Conservation (phyloP, 2,113 vertebrate genomes). For the Nothobranchius kuhntae region DNA sequence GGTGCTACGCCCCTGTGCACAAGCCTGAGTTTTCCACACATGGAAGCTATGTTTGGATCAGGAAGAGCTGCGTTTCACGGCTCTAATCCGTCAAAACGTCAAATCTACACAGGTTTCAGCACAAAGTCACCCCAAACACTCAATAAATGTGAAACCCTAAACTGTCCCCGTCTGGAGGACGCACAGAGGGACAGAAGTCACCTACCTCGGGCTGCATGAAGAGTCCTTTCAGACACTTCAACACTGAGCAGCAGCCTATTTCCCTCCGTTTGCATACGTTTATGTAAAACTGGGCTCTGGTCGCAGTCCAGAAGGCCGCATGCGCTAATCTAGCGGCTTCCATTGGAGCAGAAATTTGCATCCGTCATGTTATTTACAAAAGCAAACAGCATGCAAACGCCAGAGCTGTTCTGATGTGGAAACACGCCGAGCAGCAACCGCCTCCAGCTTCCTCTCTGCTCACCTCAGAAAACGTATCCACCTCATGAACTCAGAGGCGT, state of each 20-base stretch:
- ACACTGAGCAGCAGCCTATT: neutral
- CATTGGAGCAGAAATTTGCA: conserved; percentile 23
- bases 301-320: neutral
- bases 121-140: rapidly evolving
- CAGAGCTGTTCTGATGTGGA: neutral
- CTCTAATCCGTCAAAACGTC: too few relatives aligned
- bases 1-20: too few relatives aligned
- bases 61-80: too few relatives aligned
- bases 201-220: neutral
- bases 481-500: too few relatives aligned
- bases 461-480: too few relatives aligned
- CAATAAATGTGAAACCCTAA: neutral
- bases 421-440: neutral
- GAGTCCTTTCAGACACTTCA: neutral
- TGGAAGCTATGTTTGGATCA: neutral
- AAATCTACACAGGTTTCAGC: too few relatives aligned
- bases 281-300: neutral
- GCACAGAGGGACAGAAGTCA: neutral
- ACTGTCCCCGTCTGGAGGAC: too few relatives aligned
- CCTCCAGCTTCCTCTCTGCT: neutral
- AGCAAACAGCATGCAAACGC: conserved; percentile 52
- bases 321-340: neutral
- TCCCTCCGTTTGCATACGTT: conserved; percentile 9
- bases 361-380: conserved; percentile 19
- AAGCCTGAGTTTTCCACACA: neutral